A percentile compares a stretch with the other conserved stretches of the same genome.
phyloP scores from a whole-genome alignment of 1,140 invertebrate species.

The Heterodera schachtii region DNA sequence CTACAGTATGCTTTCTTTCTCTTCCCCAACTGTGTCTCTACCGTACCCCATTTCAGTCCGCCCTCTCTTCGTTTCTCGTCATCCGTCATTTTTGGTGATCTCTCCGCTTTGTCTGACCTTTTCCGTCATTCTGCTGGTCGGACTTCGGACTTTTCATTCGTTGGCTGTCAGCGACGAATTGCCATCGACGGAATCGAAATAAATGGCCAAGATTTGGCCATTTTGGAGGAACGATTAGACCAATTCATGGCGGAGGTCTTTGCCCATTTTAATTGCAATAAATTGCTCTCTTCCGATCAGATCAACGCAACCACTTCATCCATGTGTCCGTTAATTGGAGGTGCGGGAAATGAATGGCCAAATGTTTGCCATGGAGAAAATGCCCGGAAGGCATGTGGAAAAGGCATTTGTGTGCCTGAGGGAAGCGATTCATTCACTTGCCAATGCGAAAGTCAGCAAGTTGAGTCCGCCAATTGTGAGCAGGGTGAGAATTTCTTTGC shows the following conservation, averaged over 20 bases:
- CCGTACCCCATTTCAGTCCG: not conserved
- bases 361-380: not conserved
- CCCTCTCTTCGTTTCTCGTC: not conserved
- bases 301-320: not conserved
- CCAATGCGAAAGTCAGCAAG: not conserved
- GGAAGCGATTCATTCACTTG: not conserved
- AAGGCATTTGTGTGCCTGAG: conserved; percentile 3
- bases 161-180: not conserved
- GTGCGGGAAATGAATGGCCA: not conserved
- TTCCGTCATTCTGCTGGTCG: not conserved
- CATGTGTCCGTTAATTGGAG: not conserved
- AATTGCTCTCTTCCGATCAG: not conserved
- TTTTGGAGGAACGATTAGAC: not conserved
- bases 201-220: not conserved
- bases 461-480: not conserved
- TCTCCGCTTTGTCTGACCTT: not conserved
- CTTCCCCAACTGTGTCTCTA: not conserved
- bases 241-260: not conserved
- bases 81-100: not conserved
- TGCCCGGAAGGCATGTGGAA: not conserved
- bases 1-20: not conserved
- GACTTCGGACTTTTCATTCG: not conserved
- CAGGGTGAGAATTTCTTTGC: not conserved
- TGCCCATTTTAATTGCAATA: not conserved
- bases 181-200: not conserved